These are phyloP conservation scores for Philereme vetulata DNA, from an alignment of 2,888 invertebrate genomes.

Conservation along the genomic window DNA sequence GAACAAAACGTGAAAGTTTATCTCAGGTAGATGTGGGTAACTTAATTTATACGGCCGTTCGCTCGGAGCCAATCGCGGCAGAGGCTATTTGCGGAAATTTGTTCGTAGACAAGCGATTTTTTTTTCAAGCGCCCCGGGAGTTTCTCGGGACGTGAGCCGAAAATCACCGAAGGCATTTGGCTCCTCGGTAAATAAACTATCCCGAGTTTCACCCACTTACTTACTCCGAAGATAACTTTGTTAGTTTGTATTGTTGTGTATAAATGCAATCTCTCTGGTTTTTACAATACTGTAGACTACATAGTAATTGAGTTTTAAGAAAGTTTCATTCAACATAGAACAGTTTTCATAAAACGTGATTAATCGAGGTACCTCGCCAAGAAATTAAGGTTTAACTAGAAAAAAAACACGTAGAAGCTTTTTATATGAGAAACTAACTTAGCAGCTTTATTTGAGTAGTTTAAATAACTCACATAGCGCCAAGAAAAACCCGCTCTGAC, in stretches of 20 bases:
- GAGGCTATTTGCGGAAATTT: constrained; percentile 63
- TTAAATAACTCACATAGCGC: neutral
- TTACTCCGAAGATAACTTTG: constrained; percentile 26
- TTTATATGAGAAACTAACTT: too few relatives aligned
- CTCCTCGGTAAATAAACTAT: constrained; percentile 46
- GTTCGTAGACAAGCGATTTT: constrained; percentile 63
- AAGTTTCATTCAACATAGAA: too few relatives aligned
- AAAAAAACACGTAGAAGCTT: too few relatives aligned
- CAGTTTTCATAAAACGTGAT: too few relatives aligned
- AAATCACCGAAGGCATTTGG: constrained; percentile 50
- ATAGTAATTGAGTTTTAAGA: neutral
- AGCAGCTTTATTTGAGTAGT: too few relatives aligned
- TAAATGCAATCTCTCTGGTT: constrained; percentile 17
- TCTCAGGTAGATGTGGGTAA: constrained; percentile 59
- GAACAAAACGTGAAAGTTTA: constrained; percentile 51
- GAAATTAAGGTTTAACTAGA: too few relatives aligned
- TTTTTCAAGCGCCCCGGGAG: constrained; percentile 52
- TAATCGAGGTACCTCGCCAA: too few relatives aligned
- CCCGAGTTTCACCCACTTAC: constrained; percentile 38
- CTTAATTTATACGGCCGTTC: constrained; percentile 64
- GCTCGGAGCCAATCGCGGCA: constrained; percentile 59
- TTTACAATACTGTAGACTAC: constrained; percentile 5
- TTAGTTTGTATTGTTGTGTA: constrained; percentile 23
- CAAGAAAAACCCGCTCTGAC: neutral
- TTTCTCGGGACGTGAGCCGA: constrained; percentile 58